Percentiles rank a stretch among this genome's conserved stretches.
Conservation (phyloP, 1,140 invertebrate species). For the Zaprionus inermis region DNA sequence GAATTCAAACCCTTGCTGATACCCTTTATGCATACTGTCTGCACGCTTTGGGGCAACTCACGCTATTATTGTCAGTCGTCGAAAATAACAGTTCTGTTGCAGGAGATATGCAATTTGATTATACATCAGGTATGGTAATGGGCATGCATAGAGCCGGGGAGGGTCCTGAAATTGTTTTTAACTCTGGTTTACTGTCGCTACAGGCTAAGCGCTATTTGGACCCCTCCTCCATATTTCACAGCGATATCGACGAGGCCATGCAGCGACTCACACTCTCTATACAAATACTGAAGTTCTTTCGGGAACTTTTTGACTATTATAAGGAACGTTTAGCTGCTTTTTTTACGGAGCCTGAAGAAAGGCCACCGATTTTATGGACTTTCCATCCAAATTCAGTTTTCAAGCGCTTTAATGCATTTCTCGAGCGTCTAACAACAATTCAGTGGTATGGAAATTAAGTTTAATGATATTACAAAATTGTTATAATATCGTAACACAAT, state of each 20-base stretch:
- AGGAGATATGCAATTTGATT: constrained; percentile 95
- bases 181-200: not conserved
- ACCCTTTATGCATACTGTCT: constrained; percentile 92
- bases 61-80: constrained; percentile 95
- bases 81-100: constrained; percentile 94
- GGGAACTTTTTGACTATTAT: constrained; percentile 88
- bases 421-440: constrained; percentile 92
- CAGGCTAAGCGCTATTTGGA: constrained; percentile 93
- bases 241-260: constrained; percentile 94
- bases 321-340: constrained; percentile 88
- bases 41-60: constrained; percentile 95
- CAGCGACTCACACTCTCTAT: constrained; percentile 91
- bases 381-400: constrained; percentile 96
- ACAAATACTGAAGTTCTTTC: constrained; percentile 88
- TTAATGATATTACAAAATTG: not conserved
- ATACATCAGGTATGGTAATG: constrained; percentile 89
- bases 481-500: not conserved
- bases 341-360: constrained; percentile 76
- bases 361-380: constrained; percentile 88
- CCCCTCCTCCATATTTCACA: constrained; percentile 94
- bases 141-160: not conserved
- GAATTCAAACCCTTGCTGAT: constrained; percentile 90
- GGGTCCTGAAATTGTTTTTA: not conserved
- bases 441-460: constrained; percentile 85
- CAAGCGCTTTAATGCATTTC: constrained; percentile 92